Conservation (phyloP, 2,113 vertebrate species). For the Peromyscus polionotus region DNA sequence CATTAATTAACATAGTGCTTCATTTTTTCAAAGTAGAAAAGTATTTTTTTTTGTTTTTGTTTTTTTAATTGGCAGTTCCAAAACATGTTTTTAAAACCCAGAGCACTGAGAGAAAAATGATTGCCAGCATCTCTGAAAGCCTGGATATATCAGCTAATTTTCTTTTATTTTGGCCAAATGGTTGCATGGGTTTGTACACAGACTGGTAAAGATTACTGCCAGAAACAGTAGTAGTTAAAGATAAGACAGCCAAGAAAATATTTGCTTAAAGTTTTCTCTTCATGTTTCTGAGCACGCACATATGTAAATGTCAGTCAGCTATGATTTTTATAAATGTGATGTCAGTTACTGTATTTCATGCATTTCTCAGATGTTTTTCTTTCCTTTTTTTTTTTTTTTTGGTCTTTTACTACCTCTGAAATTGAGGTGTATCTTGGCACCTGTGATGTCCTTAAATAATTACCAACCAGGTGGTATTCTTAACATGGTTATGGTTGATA, state of each 20-base stretch:
- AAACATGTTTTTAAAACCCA: constrained; percentile 29
- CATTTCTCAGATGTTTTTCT: background rate
- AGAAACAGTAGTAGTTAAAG: constrained; percentile 15
- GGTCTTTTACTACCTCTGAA: background rate
- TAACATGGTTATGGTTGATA: background rate
- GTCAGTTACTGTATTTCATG: background rate
- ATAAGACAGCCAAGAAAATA: constrained; percentile 19
- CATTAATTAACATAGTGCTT: constrained; percentile 51
- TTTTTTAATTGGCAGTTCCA: constrained; percentile 43
- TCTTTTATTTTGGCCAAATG: constrained; percentile 45
- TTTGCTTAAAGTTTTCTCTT: constrained; percentile 49
- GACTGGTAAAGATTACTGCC: background rate
- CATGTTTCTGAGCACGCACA: background rate
- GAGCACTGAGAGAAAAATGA: constrained; percentile 29
- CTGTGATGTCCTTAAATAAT: constrained; percentile 34
- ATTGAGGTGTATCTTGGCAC: background rate
- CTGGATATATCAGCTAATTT: background rate
- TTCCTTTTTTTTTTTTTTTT: background rate
- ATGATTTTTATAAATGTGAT: background rate
- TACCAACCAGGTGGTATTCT: background rate
- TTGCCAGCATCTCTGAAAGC: constrained; percentile 41
- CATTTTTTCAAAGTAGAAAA: constrained; percentile 41
- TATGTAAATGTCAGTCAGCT: constrained; percentile 6
- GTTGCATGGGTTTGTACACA: background rate
- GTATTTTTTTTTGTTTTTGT: background rate